Evolutionary conservation across 2,888 invertebrate species (phyloP), one percentile per base, ranked within the genome.

Genomic region (Suillia variegata): DNA sequence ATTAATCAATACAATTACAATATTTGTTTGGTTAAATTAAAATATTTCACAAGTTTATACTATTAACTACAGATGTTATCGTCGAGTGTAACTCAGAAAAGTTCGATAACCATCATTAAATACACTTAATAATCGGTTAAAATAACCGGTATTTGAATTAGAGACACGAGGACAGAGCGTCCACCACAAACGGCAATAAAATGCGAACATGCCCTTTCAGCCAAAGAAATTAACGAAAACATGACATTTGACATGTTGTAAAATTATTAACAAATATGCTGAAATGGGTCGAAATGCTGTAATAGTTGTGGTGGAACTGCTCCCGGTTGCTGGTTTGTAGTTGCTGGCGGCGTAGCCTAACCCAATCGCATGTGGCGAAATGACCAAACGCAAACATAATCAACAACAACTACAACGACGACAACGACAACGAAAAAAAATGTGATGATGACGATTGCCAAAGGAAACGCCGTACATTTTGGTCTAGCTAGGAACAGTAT

Each of bases 231-330:
- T 69, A 67, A 65, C 61, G 56, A 59, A 64, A 69, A 67, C 70
- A 70, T 67, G 68, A 66, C 67, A 67, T 65, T 62, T 69, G 65
- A 68, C 68, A 70, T 70, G 68, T 65, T 70, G 69, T 69, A 73
- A 73, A 78, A 78, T 75, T 71, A 74, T 78, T 71, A 75, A 68
- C 71, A 77, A 74, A 75, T 74, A 63, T 64, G 71, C 62, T 52
- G 52, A 8, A 33, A 52, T 33, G 21, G 26, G 17, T n/a, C n/a
- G n/a, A n/a, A n/a, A n/a, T n/a, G n/a, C n/a, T n/a, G n/a, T n/a
- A n/a, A n/a, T n/a, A n/a, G n/a, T n/a, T n/a, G n/a, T n/a, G n/a
- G n/a, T n/a, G n/a, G n/a, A n/a, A n/a, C n/a, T n/a, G n/a, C 51
- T 31, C 12, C 24, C 2, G 18, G 12, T 33, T 52, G 18, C 17